phyloP scores from a whole-genome alignment of 2,113 vertebrate species.

The Elanus axillaris region DNA sequence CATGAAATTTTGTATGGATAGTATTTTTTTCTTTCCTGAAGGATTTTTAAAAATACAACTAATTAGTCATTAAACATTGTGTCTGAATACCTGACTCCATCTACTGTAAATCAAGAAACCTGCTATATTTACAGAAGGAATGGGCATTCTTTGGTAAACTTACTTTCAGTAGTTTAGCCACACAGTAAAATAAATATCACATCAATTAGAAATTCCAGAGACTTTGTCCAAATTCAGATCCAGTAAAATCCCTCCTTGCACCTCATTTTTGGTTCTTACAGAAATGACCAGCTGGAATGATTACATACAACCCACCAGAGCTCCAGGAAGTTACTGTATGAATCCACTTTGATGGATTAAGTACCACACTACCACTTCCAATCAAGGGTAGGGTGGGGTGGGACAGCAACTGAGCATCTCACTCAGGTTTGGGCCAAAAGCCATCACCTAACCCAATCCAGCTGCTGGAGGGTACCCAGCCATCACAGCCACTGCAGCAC shows the following conservation, averaged over 20 bases:
- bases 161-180: background rate
- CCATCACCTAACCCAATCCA: background rate
- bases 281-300: background rate
- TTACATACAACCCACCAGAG: background rate
- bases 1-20: background rate
- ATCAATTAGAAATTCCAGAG: background rate
- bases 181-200: background rate
- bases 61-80: background rate
- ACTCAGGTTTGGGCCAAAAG: background rate
- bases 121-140: background rate
- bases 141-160: background rate
- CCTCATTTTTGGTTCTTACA: background rate
- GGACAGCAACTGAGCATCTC: background rate
- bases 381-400: rapidly evolving
- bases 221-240: background rate
- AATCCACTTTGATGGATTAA: background rate
- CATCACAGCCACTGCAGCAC: background rate
- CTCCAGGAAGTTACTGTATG: rapidly evolving
- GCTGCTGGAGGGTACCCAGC: background rate
- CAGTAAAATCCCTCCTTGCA: background rate
- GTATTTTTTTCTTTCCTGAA: background rate
- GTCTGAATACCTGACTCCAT: background rate
- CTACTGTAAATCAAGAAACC: background rate
- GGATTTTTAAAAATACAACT: background rate
- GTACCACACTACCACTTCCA: background rate